Percentiles rank a stretch among this genome's conserved stretches.
These are phyloP conservation scores for Aphaenogaster ashmeadi DNA, from an alignment of 1,140 invertebrate species.

Conservation along the genomic window DNA sequence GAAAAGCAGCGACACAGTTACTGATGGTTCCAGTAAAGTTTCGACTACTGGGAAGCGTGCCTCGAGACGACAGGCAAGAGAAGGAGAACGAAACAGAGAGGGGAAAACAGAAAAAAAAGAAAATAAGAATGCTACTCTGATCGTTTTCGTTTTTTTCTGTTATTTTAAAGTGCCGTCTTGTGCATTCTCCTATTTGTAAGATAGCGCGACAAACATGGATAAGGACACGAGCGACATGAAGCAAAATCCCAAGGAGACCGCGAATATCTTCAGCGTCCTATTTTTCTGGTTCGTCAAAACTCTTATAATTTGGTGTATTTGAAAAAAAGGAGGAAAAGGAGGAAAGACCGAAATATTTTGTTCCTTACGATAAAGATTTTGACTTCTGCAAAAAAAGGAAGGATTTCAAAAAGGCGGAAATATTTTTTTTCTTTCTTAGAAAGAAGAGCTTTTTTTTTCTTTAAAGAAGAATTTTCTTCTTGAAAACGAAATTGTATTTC, in stretches of 20 bases:
- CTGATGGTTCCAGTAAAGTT: constrained; percentile 6
- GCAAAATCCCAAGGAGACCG: constrained; percentile 55
- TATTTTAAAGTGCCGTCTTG: neutral
- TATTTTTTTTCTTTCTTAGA: neutral
- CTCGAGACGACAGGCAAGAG: neutral
- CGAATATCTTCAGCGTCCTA: constrained; percentile 61
- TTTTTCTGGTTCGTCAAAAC: constrained; percentile 57
- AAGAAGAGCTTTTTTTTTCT: neutral
- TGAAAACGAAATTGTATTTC: neutral
- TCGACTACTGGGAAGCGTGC: constrained; percentile 4
- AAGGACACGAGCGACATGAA: constrained; percentile 27
- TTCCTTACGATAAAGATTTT: neutral
- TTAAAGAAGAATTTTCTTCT: constrained; percentile 16
- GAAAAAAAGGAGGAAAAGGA: neutral
- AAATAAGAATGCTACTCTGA: neutral
- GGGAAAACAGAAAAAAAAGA: neutral
- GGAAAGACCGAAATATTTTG: neutral
- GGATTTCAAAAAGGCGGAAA: neutral
- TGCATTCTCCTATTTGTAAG: neutral
- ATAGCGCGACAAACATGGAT: constrained; percentile 6
- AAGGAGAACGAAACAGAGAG: too few relatives aligned
- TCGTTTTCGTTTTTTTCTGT: neutral
- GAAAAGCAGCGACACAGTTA: neutral
- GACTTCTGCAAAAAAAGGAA: neutral
- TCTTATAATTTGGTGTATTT: neutral